Percentiles rank a stretch among this genome's conserved stretches.
These are phyloP conservation scores for Scolopax mira DNA, from an alignment of 2,113 vertebrate species.

Conservation along the genomic window DNA sequence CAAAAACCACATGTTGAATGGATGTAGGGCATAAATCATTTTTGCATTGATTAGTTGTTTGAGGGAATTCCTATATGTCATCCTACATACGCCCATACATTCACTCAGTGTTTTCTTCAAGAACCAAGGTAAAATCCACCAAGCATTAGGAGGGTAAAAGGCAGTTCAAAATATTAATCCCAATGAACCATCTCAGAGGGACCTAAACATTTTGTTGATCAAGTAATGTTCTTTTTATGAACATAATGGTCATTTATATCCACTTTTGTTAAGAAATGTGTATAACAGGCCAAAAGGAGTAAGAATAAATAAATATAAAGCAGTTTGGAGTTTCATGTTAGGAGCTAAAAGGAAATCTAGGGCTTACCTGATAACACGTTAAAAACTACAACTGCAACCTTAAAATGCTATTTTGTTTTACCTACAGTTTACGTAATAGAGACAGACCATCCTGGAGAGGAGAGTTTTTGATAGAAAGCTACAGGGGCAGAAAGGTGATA, in stretches of 20 bases:
- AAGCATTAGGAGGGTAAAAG: not conserved
- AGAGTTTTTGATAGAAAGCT: accelerated
- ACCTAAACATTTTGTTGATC: not conserved
- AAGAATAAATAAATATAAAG: not conserved
- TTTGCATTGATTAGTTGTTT: not conserved
- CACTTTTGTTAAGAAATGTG: not conserved
- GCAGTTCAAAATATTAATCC: not conserved
- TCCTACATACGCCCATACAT: not conserved
- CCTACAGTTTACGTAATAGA: not conserved
- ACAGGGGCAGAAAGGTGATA: not conserved
- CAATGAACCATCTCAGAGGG: not conserved
- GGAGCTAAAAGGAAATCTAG: not conserved
- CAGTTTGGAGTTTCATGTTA: not conserved
- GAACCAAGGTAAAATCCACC: not conserved
- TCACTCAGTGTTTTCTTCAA: not conserved
- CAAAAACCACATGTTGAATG: not conserved
- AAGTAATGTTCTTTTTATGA: not conserved
- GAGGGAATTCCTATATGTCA: not conserved
- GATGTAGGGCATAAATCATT: not conserved
- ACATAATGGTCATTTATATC: not conserved
- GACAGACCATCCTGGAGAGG: not conserved
- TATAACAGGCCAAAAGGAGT: not conserved
- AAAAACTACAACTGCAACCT: not conserved
- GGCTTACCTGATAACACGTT: not conserved
- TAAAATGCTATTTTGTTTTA: not conserved